phyloP scores from a whole-genome alignment of 2,113 vertebrate species.

The Corvus cornix region DNA sequence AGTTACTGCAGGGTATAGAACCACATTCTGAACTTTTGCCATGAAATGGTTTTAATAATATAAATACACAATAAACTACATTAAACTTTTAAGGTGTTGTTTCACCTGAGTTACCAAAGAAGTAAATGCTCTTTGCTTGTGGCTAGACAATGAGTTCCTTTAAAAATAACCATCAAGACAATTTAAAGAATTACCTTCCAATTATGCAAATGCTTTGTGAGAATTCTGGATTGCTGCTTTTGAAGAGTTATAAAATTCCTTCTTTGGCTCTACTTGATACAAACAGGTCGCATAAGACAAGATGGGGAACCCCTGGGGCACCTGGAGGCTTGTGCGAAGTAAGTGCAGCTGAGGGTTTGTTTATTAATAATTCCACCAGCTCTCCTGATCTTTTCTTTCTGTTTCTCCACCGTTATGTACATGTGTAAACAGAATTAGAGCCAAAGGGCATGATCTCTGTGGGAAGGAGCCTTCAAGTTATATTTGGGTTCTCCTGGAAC shows the following conservation, averaged over 20 bases:
- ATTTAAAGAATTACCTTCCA: not conserved
- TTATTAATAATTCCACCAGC: not conserved
- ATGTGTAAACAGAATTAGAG: not conserved
- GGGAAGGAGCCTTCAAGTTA: not conserved
- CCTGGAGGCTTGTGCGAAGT: conserved; percentile 88
- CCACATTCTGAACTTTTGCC: not conserved
- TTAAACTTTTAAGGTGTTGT: not conserved
- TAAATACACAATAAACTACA: not conserved
- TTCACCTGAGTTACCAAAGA: not conserved
- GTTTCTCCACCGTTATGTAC: not conserved
- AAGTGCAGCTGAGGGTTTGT: conserved; percentile 28
- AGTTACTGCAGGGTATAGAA: not conserved
- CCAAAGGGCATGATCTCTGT: not conserved
- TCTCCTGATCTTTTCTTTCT: not conserved
- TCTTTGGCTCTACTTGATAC: not conserved
- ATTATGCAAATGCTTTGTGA: not conserved
- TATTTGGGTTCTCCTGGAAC: not conserved
- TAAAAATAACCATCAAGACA: not conserved
- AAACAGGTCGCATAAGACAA: not conserved
- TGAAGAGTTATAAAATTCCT: not conserved
- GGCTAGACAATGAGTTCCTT: not conserved
- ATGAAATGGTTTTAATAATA: not conserved
- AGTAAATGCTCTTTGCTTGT: not conserved
- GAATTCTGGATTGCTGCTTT: not conserved
- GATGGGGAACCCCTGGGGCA: conserved; percentile 46